Evolutionary conservation across 2,113 vertebrate species (phyloP).

Genomic region (Alectura lathami): DNA sequence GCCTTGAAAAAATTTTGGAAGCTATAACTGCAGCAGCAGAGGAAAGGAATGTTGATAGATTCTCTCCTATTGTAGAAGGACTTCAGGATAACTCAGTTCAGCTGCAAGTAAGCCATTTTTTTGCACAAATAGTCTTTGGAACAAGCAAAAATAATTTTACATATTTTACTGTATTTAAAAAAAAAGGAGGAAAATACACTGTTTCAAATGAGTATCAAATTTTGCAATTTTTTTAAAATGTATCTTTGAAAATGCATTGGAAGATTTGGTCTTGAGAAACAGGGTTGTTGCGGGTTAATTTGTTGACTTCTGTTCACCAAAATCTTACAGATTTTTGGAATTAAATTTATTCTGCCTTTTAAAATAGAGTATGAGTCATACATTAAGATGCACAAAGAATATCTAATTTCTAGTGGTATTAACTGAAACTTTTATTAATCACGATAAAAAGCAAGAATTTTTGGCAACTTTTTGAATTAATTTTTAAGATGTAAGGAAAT

Average conservation of each 20-base stretch:
- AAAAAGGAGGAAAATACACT: not conserved
- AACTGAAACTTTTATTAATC: not conserved
- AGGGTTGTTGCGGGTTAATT: not conserved
- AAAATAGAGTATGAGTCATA: not conserved
- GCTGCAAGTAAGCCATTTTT: constrained; percentile 84
- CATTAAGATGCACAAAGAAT: not conserved
- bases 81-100: constrained; percentile 89
- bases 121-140: not conserved
- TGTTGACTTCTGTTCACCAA: not conserved
- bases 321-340: not conserved
- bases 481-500: not conserved
- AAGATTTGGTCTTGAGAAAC: not conserved
- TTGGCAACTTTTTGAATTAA: not conserved
- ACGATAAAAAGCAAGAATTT: not conserved
- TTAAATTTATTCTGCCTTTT: not conserved
- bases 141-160: not conserved
- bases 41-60: constrained; percentile 84
- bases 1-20: constrained; percentile 96
- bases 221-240: not conserved
- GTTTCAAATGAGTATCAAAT: not conserved
- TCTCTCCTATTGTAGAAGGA: constrained; percentile 91
- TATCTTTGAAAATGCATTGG: not conserved
- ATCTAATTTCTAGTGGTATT: not conserved
- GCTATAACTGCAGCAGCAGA: constrained; percentile 91
- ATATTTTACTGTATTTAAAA: not conserved